phyloP scores from a whole-genome alignment of 2,888 invertebrate species.

The Theretra japonica region DNA sequence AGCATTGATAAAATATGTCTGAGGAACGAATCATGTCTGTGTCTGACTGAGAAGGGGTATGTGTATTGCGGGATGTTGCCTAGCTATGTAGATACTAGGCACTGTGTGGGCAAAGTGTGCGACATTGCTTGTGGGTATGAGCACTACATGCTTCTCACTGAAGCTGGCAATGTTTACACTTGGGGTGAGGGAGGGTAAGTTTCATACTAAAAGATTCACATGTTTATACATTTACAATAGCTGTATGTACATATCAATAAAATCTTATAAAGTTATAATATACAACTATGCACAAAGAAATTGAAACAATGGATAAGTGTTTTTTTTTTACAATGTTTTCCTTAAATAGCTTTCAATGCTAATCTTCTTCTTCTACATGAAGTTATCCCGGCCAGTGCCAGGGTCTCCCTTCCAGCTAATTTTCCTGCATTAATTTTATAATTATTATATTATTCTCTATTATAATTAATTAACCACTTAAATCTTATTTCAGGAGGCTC shows the following conservation, averaged over 20 bases:
- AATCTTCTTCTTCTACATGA: too few species aligned
- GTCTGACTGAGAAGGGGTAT: slow-evolving; percentile 59
- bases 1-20: slow-evolving; percentile 55
- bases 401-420: too few species aligned
- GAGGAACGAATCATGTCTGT: slow-evolving; percentile 57
- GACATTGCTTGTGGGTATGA: slow-evolving; percentile 92
- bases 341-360: too few species aligned
- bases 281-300: too few species aligned
- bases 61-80: slow-evolving; percentile 86
- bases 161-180: slow-evolving; percentile 89
- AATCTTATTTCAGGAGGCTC: slow-evolving; percentile 87
- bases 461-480: neutral
- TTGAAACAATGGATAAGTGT: too few species aligned
- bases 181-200: slow-evolving; percentile 93
- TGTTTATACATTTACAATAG: too few species aligned
- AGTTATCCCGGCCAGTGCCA: too few species aligned
- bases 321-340: too few species aligned
- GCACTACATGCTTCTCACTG: slow-evolving; percentile 89
- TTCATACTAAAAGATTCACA: neutral
- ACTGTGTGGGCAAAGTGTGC: slow-evolving; percentile 79
- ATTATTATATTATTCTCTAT: too few species aligned
- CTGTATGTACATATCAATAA: too few species aligned
- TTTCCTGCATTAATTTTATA: too few species aligned
- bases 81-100: slow-evolving; percentile 83
- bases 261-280: too few species aligned